These are phyloP conservation scores for Brachyopa scutellaris DNA, from an alignment of 2,888 invertebrate species.

Conservation along the genomic window DNA sequence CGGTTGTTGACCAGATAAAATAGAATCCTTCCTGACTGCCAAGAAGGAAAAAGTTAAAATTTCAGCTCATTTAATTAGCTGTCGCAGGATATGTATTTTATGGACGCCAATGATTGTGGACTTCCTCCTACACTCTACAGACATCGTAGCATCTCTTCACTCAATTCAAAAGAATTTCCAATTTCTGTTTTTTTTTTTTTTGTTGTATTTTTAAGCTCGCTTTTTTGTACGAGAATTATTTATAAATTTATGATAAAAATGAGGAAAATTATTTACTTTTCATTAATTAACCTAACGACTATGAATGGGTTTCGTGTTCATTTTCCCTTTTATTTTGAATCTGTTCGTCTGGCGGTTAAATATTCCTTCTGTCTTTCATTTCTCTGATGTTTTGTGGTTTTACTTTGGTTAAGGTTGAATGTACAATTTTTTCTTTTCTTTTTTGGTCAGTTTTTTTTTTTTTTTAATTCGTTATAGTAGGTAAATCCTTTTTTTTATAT, in stretches of 20 bases:
- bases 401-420: conserved; percentile 29
- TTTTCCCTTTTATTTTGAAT: neutral
- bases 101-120: conserved; percentile 30
- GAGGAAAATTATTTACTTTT: conserved; percentile 55
- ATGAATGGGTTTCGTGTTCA: conserved; percentile 23
- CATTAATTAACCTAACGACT: conserved; percentile 59
- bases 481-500: neutral
- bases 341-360: conserved; percentile 56
- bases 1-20: too few relatives aligned
- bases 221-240: conserved; percentile 12
- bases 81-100: conserved; percentile 14
- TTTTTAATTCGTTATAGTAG: neutral
- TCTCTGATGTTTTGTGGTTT: conserved; percentile 33
- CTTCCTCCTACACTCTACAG: too few relatives aligned
- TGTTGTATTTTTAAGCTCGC: conserved; percentile 4
- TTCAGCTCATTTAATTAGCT: too few relatives aligned
- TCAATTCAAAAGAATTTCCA: conserved; percentile 36
- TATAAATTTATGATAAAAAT: conserved; percentile 32
- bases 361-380: conserved; percentile 46
- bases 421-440: neutral
- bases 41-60: too few relatives aligned
- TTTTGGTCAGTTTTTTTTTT: neutral
- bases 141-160: too few relatives aligned
- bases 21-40: too few relatives aligned
- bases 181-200: neutral